Conservation (phyloP, 2,797 vertebrate species). For the Gila robusta region DNA sequence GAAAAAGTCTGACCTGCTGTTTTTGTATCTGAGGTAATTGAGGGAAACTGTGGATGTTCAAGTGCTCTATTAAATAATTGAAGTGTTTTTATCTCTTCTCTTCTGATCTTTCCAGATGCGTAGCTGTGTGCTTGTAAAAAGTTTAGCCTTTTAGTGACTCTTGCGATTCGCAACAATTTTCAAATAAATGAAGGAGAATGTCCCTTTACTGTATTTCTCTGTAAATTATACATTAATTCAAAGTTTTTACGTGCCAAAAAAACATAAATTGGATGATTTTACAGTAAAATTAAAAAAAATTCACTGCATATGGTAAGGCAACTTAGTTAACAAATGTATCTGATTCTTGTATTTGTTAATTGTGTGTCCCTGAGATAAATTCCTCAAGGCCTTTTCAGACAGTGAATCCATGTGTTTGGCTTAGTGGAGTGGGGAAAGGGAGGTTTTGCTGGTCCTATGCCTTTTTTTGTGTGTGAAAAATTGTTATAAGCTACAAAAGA, state of each 20-base stretch:
- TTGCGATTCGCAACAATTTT: neutral
- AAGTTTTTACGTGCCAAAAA: neutral
- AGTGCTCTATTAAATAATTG: neutral
- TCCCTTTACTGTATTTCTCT: neutral
- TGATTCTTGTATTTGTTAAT: neutral
- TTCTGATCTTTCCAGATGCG: neutral
- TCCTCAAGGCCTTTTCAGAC: constrained; percentile 12
- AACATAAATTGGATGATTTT: neutral
- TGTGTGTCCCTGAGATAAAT: constrained; percentile 1
- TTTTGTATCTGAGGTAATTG: neutral
- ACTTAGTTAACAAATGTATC: neutral
- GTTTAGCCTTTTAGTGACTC: neutral
- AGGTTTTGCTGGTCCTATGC: neutral
- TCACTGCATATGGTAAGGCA: neutral
- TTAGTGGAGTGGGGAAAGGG: neutral
- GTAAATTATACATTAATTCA: neutral
- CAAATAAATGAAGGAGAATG: neutral
- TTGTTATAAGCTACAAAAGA: neutral
- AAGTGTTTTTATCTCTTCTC: neutral
- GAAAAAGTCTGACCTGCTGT: neutral
- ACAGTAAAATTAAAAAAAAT: too few relatives aligned
- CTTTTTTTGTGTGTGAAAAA: neutral
- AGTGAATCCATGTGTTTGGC: neutral
- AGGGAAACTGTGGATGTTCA: neutral
- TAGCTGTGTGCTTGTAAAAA: neutral